Evolutionary conservation across 2,113 vertebrate species (phyloP).

Genomic region (Pseudorhombus dupliciocellatus): DNA sequence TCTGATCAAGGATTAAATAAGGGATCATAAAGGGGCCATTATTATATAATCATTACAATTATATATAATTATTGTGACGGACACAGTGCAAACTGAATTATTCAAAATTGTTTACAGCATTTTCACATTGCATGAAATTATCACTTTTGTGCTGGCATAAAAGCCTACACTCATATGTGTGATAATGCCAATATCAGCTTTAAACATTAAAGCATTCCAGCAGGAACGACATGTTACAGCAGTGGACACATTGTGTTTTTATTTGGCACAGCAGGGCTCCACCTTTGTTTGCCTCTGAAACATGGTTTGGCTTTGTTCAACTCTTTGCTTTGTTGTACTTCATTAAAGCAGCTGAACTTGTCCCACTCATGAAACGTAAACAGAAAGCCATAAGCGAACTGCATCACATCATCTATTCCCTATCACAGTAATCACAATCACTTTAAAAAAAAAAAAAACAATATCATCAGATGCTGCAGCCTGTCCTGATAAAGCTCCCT

Average conservation of each 20-base stretch:
- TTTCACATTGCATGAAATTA: not conserved
- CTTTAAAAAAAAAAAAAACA: not conserved
- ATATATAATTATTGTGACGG: not conserved
- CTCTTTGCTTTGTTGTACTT: not conserved
- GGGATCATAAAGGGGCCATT: too few species aligned
- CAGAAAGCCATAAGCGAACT: not conserved
- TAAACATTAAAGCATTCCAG: too few species aligned
- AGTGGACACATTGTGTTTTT: not conserved
- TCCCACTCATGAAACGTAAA: not conserved
- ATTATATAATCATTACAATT: too few species aligned
- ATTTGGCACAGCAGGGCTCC: not conserved
- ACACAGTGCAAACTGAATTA: not conserved
- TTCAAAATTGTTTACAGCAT: not conserved
- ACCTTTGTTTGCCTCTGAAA: conserved; percentile 32
- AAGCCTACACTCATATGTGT: not conserved
- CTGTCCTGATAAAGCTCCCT: conserved; percentile 4
- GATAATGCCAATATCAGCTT: not conserved
- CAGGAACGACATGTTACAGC: not conserved
- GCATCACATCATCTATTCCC: not conserved
- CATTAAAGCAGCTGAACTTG: not conserved
- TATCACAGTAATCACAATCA: not conserved
- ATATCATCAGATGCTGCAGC: conserved; percentile 6
- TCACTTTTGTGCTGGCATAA: not conserved
- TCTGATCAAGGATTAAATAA: too few species aligned
- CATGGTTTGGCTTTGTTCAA: not conserved